Percentiles rank a stretch among this genome's conserved stretches.
Evolutionary conservation across 2,888 invertebrate genomes (phyloP).

Genomic region (Drosophila subsilvestris): DNA sequence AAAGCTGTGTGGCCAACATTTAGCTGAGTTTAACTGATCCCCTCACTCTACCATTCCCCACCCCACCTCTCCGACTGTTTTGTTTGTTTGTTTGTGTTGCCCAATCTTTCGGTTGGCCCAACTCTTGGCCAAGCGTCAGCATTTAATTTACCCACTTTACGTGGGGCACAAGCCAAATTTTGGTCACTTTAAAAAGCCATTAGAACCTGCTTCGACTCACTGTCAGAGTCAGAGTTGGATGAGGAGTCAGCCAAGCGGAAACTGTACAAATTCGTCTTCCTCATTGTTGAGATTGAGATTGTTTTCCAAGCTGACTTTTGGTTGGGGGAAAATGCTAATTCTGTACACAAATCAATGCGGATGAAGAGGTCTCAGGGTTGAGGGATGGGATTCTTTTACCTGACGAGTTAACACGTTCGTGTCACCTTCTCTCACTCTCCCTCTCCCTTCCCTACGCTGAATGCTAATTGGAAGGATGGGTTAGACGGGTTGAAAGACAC

Average conservation of each 20-base stretch:
- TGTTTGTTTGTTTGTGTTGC: not conserved
- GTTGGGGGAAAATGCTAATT: slow-evolving; percentile 61
- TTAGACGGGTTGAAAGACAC: slow-evolving; percentile 15
- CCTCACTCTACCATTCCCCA: not conserved
- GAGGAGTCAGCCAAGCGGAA: slow-evolving; percentile 61
- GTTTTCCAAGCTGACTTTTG: slow-evolving; percentile 29
- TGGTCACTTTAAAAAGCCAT: slow-evolving; percentile 71
- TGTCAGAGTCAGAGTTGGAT: slow-evolving; percentile 11
- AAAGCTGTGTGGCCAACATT: not conserved
- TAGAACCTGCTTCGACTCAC: slow-evolving; percentile 48
- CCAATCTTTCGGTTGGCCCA: slow-evolving; percentile 26
- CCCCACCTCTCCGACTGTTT: not conserved
- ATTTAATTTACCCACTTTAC: slow-evolving; percentile 50
- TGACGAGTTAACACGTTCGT: slow-evolving; percentile 51
- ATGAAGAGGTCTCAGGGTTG: slow-evolving; percentile 19
- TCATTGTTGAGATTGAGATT: slow-evolving; percentile 26
- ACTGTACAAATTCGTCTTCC: slow-evolving; percentile 54
- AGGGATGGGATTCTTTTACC: slow-evolving; percentile 48
- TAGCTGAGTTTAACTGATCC: not conserved
- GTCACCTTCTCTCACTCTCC: slow-evolving; percentile 22
- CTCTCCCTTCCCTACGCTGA: slow-evolving; percentile 12
- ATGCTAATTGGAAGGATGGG: slow-evolving; percentile 51
- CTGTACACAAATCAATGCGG: slow-evolving; percentile 57
- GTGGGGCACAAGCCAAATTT: slow-evolving; percentile 70
- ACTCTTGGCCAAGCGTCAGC: slow-evolving; percentile 53